A percentile compares a stretch with the other conserved stretches of the same genome.
phyloP scores from a whole-genome alignment of 2,113 vertebrate species.

The Brachypteracias leptosomus region DNA sequence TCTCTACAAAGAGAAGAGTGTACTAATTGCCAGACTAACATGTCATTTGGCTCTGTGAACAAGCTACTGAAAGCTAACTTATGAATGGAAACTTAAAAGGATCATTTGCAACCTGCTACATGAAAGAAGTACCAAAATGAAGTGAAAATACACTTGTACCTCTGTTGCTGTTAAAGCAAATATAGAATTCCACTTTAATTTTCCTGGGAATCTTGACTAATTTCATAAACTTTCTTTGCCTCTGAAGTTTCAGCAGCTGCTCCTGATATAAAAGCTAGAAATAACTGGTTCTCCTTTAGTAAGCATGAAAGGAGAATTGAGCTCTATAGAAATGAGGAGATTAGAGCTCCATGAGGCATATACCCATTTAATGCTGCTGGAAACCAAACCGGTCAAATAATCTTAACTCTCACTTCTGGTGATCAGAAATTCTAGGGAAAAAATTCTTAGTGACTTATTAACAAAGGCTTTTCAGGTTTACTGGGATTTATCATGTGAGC shows the following conservation, averaged over 20 bases:
- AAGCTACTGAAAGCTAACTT: background rate
- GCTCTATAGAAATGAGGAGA: conserved; percentile 54
- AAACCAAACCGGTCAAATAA: conserved; percentile 37
- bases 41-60: background rate
- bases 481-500: conserved; percentile 65
- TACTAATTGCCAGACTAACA: conserved; percentile 27
- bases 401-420: conserved; percentile 30
- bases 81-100: conserved; percentile 8
- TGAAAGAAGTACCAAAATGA: conserved; percentile 14
- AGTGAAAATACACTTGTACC: background rate
- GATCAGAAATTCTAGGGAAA: conserved; percentile 12
- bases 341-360: conserved; percentile 49
- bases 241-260: conserved; percentile 22
- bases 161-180: background rate
- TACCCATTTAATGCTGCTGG: conserved; percentile 27
- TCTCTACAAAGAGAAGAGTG: conserved; percentile 8
- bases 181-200: background rate
- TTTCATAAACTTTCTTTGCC: background rate
- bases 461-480: conserved; percentile 64
- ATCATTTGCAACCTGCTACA: conserved; percentile 19
- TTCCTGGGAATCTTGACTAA: background rate
- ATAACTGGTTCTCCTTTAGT: background rate
- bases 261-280: conserved; percentile 9
- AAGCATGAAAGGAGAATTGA: conserved; percentile 39
- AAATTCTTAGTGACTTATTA: conserved; percentile 63